phyloP scores from a whole-genome alignment of 2,797 vertebrate species.

The Coendou prehensilis region DNA sequence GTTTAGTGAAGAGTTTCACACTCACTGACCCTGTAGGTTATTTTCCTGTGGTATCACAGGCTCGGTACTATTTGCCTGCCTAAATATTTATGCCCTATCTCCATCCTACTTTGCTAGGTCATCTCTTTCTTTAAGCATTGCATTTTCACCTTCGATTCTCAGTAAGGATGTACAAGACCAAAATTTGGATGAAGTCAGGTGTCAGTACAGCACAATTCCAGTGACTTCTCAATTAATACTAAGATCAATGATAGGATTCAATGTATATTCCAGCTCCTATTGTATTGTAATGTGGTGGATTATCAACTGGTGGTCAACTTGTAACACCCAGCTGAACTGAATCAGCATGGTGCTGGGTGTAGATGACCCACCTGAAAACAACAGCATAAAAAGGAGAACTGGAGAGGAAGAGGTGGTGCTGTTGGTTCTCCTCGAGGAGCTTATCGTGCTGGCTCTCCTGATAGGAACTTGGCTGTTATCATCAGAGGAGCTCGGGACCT shows the following conservation, averaged over 20 bases:
- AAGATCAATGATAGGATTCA: not conserved
- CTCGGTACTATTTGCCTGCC: not conserved
- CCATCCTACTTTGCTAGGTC: not conserved
- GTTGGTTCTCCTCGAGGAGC: no score
- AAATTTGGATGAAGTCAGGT: not conserved
- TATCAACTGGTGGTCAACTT: no score
- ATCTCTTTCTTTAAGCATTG: not conserved
- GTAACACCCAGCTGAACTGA: no score
- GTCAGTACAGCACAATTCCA: not conserved
- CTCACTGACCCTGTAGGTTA: not conserved
- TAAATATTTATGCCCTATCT: not conserved
- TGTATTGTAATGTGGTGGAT: not conserved
- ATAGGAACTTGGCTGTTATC: no score
- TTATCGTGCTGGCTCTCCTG: no score
- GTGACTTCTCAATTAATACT: not conserved
- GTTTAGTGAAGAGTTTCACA: not conserved
- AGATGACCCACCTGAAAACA: no score
- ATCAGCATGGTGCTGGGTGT: no score
- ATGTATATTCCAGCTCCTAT: not conserved
- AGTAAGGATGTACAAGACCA: not conserved
- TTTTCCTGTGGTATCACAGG: not conserved
- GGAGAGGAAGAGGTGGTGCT: no score
- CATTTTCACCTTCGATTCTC: slow-evolving; percentile 11
- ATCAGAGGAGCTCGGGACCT: no score
- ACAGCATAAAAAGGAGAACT: no score